These are phyloP conservation scores for Acanthurus lineatus DNA, from an alignment of 2,797 vertebrate genomes.

Conservation along the genomic window DNA sequence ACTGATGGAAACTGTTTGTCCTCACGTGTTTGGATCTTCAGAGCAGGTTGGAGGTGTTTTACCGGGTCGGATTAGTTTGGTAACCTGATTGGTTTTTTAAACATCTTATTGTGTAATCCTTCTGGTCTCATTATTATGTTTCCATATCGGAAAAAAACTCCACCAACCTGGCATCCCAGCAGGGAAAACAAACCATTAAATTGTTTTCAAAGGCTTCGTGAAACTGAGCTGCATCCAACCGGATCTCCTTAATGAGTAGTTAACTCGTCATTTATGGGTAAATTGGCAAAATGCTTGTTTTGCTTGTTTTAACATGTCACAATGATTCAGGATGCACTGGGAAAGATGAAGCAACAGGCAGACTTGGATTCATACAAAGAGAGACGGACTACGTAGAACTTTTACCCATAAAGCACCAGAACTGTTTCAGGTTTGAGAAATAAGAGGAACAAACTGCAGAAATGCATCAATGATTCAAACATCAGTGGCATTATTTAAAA, in stretches of 20 bases:
- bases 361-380: background rate
- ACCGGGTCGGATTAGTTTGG: background rate
- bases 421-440: background rate
- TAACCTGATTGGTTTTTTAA: background rate
- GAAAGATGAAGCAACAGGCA: background rate
- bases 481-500: background rate
- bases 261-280: conserved; percentile 9
- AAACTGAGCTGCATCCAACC: conserved; percentile 1
- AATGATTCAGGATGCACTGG: conserved; percentile 5
- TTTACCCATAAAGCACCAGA: background rate
- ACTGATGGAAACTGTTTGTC: background rate
- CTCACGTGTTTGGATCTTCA: background rate
- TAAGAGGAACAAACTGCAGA: background rate
- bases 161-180: conserved; percentile 8
- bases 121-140: conserved; percentile 14
- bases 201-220: conserved; percentile 9
- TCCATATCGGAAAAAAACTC: conserved; percentile 19
- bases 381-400: too few relatives aligned
- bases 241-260: conserved; percentile 9
- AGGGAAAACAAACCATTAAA: conserved; percentile 37
- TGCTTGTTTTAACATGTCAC: conserved; percentile 22
- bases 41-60: background rate
- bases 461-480: too few relatives aligned
- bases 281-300: conserved; percentile 2
- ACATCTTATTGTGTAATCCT: conserved; percentile 2